phyloP scores from a whole-genome alignment of 2,113 vertebrate species.

The Sialia sialis region DNA sequence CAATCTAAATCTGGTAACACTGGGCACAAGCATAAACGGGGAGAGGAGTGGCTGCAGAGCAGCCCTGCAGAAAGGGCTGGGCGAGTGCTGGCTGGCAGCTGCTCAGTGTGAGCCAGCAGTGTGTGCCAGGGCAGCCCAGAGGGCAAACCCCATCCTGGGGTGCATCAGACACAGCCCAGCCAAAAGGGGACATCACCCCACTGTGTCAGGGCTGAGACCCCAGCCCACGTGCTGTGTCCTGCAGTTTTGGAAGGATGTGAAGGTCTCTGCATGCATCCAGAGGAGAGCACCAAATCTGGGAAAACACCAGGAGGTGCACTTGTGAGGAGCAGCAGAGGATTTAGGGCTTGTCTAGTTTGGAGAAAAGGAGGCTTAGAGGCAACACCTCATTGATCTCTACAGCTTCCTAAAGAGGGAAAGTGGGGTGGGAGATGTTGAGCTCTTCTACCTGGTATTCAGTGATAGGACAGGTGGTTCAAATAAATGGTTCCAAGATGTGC shows the following conservation, averaged over 20 bases:
- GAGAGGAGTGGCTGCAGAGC: not conserved
- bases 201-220: rapidly evolving
- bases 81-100: rapidly evolving
- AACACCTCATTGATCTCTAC: not conserved
- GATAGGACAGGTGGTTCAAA: not conserved
- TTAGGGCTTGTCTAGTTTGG: not conserved
- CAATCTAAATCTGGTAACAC: not conserved
- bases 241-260: not conserved
- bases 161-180: not conserved
- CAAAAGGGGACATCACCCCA: rapidly evolving
- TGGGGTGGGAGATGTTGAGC: not conserved
- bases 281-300: not conserved
- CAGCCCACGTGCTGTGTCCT: rapidly evolving
- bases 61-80: not conserved
- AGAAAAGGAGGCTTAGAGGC: not conserved
- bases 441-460: not conserved
- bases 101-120: not conserved
- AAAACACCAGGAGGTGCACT: not conserved
- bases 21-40: not conserved
- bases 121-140: rapidly evolving
- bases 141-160: not conserved
- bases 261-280: not conserved
- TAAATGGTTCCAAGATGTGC: not conserved
- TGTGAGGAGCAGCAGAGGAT: not conserved
- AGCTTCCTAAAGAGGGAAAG: not conserved